Conservation (phyloP, 2,113 vertebrate species). For the Mobula birostris region DNA sequence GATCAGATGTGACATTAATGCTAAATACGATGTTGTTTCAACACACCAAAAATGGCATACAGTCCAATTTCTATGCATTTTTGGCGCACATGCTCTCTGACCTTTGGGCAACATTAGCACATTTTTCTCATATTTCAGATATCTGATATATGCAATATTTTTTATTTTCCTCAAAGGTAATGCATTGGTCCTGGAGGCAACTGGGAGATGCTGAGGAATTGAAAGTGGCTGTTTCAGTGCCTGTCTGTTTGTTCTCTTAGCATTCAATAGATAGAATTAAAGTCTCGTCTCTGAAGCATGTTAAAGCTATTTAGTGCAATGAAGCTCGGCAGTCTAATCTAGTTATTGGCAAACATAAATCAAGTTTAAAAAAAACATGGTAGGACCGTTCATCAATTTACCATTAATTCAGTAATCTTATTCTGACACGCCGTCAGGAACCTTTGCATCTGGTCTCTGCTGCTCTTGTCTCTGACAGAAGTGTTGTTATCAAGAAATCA, state of each 20-base stretch:
- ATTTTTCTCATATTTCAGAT: no score
- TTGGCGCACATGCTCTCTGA: no score
- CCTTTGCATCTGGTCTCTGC: not conserved
- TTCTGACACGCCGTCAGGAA: not conserved
- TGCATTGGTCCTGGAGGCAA: not conserved
- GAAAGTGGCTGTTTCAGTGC: not conserved
- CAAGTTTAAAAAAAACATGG: conserved; percentile 12
- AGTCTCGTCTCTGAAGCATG: conserved; percentile 24
- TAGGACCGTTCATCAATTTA: conserved; percentile 29
- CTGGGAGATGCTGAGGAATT: not conserved
- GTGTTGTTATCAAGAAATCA: not conserved
- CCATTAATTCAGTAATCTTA: conserved; percentile 22
- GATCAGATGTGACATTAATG: no score
- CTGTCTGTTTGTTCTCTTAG: not conserved
- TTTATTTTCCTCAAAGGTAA: not conserved
- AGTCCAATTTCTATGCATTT: no score
- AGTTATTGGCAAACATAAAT: conserved; percentile 30
- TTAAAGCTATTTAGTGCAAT: conserved; percentile 34
- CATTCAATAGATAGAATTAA: not conserved
- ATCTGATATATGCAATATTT: not conserved
- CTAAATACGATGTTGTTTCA: no score
- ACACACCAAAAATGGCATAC: no score
- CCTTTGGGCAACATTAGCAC: no score
- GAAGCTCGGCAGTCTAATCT: conserved; percentile 24
- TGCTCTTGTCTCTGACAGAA: not conserved